Conservation (phyloP, 2,113 vertebrate species). For the Gymnarchus niloticus region DNA sequence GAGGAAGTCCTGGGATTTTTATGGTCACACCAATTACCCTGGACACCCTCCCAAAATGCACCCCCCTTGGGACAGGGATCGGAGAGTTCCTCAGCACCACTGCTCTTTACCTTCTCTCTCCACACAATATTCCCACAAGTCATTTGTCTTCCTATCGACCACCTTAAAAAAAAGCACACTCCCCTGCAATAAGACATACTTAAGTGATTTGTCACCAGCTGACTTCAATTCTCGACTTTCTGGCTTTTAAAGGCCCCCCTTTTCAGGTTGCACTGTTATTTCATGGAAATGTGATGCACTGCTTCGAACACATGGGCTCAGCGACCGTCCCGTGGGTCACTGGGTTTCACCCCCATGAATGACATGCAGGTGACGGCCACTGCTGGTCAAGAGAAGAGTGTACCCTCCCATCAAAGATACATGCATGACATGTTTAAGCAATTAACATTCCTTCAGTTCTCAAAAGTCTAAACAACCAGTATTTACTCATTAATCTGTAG, state of each 20-base stretch:
- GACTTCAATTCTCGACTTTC: constrained; percentile 18
- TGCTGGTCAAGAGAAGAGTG: background rate
- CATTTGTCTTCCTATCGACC: constrained; percentile 27
- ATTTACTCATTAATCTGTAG: constrained; percentile 7
- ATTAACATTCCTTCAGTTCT: constrained; percentile 22
- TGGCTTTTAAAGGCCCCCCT: background rate
- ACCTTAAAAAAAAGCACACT: background rate
- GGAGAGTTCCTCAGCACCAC: constrained; percentile 5
- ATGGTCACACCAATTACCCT: constrained; percentile 26
- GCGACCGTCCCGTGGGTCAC: background rate
- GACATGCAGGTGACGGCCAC: background rate
- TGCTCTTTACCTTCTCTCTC: constrained; percentile 11
- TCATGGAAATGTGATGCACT: background rate
- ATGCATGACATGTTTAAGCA: constrained; percentile 19
- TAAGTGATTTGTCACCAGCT: constrained; percentile 29
- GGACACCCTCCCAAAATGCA: constrained; percentile 17
- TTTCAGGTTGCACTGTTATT: background rate
- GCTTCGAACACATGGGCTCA: background rate
- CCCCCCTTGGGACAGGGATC: background rate
- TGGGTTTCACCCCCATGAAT: background rate
- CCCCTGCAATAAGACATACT: constrained; percentile 17
- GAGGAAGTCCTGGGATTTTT: constrained; percentile 24
- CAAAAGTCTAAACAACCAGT: constrained; percentile 21
- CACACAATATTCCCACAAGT: constrained; percentile 20
- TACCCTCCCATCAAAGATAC: background rate